Evolutionary conservation across 2,113 vertebrate species (phyloP).

Genomic region (Galbula dea): DNA sequence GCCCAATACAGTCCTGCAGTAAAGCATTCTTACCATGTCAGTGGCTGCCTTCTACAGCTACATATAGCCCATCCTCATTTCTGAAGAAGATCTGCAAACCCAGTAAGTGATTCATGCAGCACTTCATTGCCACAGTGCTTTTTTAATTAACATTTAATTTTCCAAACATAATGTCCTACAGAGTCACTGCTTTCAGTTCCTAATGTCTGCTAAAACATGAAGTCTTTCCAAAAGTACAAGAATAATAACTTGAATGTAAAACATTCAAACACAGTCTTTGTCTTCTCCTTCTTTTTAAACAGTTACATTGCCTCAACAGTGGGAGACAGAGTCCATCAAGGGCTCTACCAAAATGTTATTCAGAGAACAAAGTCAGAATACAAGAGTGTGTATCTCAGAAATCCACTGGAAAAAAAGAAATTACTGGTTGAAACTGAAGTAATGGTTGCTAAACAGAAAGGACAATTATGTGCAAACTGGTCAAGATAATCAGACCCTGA

Average conservation of each 20-base stretch:
- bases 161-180: constrained; percentile 17
- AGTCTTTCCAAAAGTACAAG: background rate
- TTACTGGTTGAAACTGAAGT: background rate
- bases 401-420: background rate
- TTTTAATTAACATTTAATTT: constrained; percentile 58
- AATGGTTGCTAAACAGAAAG: background rate
- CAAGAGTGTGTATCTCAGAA: background rate
- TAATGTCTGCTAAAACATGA: constrained; percentile 27
- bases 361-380: background rate
- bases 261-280: constrained; percentile 25
- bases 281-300: background rate
- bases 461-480: background rate
- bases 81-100: constrained; percentile 21
- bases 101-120: constrained; percentile 30
- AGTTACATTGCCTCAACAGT: background rate
- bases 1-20: background rate
- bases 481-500: background rate
- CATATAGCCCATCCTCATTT: constrained; percentile 19
- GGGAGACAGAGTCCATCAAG: background rate
- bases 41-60: constrained; percentile 6
- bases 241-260: constrained; percentile 25
- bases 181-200: constrained; percentile 33
- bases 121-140: constrained; percentile 12
- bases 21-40: constrained; percentile 14
- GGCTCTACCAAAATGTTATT: background rate